phyloP scores from a whole-genome alignment of 1,140 invertebrate species.

The Steinernema feltiae region DNA sequence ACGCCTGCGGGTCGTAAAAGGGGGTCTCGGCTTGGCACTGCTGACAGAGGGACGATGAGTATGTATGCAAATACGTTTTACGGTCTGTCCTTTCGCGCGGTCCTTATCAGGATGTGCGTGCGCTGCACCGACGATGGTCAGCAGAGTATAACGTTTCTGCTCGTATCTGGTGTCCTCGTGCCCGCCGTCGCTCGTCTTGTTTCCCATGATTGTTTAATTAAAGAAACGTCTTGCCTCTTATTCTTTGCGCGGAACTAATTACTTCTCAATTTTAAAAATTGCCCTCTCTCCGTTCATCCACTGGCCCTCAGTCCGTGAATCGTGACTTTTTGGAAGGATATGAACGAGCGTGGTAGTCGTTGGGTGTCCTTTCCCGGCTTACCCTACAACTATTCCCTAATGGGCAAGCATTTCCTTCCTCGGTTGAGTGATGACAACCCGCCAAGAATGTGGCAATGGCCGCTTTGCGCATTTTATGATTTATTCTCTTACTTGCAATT shows the following conservation, averaged over 20 bases:
- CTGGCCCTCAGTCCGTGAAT: neutral
- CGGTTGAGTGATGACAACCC: slow-evolving; percentile 11
- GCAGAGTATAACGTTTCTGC: neutral
- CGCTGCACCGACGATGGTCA: no score
- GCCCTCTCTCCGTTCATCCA: neutral
- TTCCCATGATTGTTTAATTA: slow-evolving; percentile 12
- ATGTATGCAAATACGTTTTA: slow-evolving; percentile 5
- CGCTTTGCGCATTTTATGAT: slow-evolving; percentile 8
- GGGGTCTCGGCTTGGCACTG: neutral
- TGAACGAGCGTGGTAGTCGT: no score
- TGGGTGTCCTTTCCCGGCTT: no score
- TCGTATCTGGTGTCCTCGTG: neutral
- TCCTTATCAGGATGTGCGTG: neutral
- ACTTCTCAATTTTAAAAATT: slow-evolving; percentile 9
- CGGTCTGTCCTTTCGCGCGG: neutral
- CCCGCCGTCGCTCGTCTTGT: neutral
- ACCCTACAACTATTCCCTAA: neutral
- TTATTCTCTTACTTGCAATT: slow-evolving; percentile 12
- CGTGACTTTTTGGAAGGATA: neutral
- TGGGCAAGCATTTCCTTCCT: slow-evolving; percentile 1
- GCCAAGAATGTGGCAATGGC: neutral
- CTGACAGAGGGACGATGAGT: neutral
- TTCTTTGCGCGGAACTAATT: slow-evolving; percentile 11
- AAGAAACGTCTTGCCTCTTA: neutral
- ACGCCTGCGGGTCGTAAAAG: neutral